Evolutionary conservation across 1,140 invertebrate species (phyloP), one percentile per base, ranked within the genome.

Genomic region (Drosophila teissieri): DNA sequence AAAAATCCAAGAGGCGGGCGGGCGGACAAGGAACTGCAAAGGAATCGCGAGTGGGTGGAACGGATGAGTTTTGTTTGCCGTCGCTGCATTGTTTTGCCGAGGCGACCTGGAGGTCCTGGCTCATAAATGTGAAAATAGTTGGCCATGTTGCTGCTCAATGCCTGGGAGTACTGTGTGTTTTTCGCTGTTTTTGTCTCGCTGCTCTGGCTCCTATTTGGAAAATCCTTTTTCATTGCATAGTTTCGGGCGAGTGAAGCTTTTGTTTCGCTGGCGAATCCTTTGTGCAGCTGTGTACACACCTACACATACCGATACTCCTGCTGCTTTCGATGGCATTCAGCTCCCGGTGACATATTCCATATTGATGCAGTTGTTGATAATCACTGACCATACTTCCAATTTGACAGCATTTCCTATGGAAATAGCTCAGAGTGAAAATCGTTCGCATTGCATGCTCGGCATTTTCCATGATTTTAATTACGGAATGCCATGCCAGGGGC

Each of bases 111-210:
- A 70, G 64, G 42, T 70, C 51, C 68, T 64, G 60, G 54, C 84
- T 83, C 83, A 83, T 88, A 89, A 88, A 88, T 88, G 84, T 79
- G 78, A 68, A 89, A 89, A 89, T 83, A 86, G 84, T 83, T 88
- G 73, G 78, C 82, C 60, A 82, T 69, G 74, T 60, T 69, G 74
- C 58, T 63, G 62, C 73, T 64, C 57, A 68, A 39, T 58, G 68
- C 68, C 69, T 60, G 27, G 27, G 7, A 51, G 2, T 24, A 52
- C n/a, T 22, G 52, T 31, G 15, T 49, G 62, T 67, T 75, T 67
- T 61, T 67, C 42, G 42, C 57, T 68, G 64, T 42, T 42, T 34
- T 19, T 45, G 15, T 27, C 19, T 52, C 5, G 39, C 22, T 48
- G 44, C 31, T 39, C 12, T 39, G 0, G 34, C 31, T 55, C 22